A percentile compares a stretch with the other conserved stretches of the same genome.
These are phyloP conservation scores for Drosophila ogumai DNA, from an alignment of 1,140 invertebrate genomes.

Conservation along the genomic window DNA sequence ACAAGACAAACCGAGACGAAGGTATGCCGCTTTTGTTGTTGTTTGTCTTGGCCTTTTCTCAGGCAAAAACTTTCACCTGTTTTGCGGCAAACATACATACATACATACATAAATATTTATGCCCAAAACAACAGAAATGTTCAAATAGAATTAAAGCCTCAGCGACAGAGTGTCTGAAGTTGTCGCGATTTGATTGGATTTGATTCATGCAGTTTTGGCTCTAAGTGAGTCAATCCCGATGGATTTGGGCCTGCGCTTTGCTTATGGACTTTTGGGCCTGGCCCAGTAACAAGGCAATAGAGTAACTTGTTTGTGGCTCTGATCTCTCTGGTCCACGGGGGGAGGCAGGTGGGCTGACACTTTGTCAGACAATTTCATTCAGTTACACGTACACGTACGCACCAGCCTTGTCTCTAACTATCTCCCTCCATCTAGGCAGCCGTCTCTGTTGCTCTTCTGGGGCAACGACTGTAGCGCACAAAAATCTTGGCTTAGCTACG, in stretches of 20 bases:
- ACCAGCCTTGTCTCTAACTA: constrained; percentile 12
- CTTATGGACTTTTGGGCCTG: constrained; percentile 24
- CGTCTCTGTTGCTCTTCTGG: constrained; percentile 4
- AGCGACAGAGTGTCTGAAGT: constrained; percentile 20
- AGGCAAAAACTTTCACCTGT: constrained; percentile 42
- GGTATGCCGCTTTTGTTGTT: constrained; percentile 17
- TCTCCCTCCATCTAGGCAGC: not conserved
- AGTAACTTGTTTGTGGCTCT: constrained; percentile 38
- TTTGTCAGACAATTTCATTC: constrained; percentile 57
- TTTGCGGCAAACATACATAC: constrained; percentile 21
- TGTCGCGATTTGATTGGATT: constrained; percentile 37
- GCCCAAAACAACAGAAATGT: constrained; percentile 47
- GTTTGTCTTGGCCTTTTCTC: constrained; percentile 45
- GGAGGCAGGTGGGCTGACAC: constrained; percentile 24
- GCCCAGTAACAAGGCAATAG: constrained; percentile 47
- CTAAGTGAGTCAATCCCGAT: constrained; percentile 38
- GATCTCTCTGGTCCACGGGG: not conserved
- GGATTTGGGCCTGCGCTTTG: too few species aligned
- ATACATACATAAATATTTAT: constrained; percentile 56
- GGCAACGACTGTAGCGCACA: constrained; percentile 27
- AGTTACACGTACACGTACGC: constrained; percentile 34
- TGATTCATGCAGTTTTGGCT: constrained; percentile 50
- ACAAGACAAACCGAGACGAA: constrained; percentile 7
- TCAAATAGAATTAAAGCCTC: constrained; percentile 22
- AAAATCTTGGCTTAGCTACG: constrained; percentile 70